Percentiles rank a stretch among this genome's conserved stretches.
Evolutionary conservation across 92 coral and sea anemone species (phyloP).

Genomic region (Zoanthus solanderi): DNA sequence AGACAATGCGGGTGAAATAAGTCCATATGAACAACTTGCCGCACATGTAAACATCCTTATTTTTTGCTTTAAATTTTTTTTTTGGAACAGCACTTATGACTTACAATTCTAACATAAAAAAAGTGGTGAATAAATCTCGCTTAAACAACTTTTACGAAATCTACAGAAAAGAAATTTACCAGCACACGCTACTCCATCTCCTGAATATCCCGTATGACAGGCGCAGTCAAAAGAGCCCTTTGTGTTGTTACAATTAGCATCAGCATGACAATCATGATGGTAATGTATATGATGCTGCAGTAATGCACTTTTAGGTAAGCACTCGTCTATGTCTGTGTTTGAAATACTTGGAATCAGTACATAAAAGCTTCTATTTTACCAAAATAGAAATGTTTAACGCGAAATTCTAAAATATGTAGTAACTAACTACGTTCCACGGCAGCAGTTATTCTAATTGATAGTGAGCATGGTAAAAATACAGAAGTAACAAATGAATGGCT

Average conservation of each 20-base stretch:
- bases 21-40: too few relatives aligned
- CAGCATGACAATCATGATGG: slow-evolving; percentile 82
- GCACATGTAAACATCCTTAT: too few relatives aligned
- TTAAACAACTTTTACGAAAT: neutral
- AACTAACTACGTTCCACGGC: too few relatives aligned
- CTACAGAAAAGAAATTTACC: neutral
- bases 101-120: neutral
- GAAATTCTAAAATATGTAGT: too few relatives aligned
- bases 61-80: too few relatives aligned
- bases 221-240: slow-evolving; percentile 89
- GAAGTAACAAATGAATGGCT: too few relatives aligned
- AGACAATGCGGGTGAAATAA: too few relatives aligned
- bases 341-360: neutral
- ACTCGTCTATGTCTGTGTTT: slow-evolving; percentile 2
- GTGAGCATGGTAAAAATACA: too few relatives aligned
- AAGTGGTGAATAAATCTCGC: neutral
- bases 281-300: neutral
- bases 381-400: too few relatives aligned
- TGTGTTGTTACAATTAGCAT: slow-evolving; percentile 86
- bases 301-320: neutral
- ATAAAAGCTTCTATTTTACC: neutral
- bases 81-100: neutral
- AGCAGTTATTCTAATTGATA: too few relatives aligned
- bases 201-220: slow-evolving; percentile 88
- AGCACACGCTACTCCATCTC: slow-evolving; percentile 64